Evolutionary conservation across 2,888 invertebrate genomes (phyloP).

Genomic region (Conistra vaccinii): DNA sequence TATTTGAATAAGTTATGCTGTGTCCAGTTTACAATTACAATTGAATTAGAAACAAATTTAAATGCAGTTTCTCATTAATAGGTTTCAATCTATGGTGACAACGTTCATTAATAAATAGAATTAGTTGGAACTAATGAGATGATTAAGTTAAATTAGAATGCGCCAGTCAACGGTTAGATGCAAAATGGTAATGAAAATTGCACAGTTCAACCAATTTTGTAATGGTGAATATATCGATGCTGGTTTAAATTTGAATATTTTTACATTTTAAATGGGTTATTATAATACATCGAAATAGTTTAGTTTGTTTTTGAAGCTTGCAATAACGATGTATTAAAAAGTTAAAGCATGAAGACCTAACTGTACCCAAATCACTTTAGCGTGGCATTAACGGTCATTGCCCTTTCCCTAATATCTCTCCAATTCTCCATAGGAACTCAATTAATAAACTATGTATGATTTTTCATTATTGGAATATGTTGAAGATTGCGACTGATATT

Average conservation of each 20-base stretch:
- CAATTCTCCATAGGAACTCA: no score
- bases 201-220: constrained; percentile 20
- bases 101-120: constrained; percentile 38
- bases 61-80: constrained; percentile 28
- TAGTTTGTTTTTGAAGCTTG: neutral
- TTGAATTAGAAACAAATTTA: constrained; percentile 19
- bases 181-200: constrained; percentile 43
- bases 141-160: constrained; percentile 53
- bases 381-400: no score
- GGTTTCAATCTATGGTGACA: constrained; percentile 31
- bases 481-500: no score
- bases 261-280: constrained; percentile 39
- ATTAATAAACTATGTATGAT: no score
- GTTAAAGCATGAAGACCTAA: neutral
- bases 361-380: no score
- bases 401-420: no score
- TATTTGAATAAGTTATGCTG: neutral
- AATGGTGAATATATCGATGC: constrained; percentile 12
- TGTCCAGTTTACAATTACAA: neutral
- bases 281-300: constrained; percentile 11
- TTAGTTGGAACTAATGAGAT: constrained; percentile 46
- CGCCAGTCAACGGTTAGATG: constrained; percentile 5
- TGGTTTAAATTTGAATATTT: constrained; percentile 40
- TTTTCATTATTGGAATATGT: no score
- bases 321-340: neutral